Percentiles rank a stretch among this genome's conserved stretches.
Evolutionary conservation across 2,113 vertebrate genomes (phyloP).

Genomic region (Bufo gargarizans): DNA sequence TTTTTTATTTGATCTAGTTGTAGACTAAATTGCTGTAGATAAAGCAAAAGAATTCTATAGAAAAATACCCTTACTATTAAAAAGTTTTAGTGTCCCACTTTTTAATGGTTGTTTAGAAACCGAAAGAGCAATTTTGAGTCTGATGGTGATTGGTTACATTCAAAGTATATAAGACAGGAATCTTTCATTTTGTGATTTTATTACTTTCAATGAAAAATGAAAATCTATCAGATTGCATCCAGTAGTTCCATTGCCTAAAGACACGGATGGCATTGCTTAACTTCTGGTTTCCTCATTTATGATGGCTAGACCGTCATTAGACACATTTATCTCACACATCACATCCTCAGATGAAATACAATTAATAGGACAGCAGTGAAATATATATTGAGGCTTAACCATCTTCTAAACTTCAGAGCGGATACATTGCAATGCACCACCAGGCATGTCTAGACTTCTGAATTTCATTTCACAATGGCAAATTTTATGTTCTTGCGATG

Average conservation of each 20-base stretch:
- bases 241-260: slow-evolving; percentile 27
- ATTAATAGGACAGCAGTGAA: slow-evolving; percentile 52
- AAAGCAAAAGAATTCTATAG: not conserved
- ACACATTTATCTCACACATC: slow-evolving; percentile 42
- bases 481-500: slow-evolving; percentile 52
- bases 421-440: slow-evolving; percentile 44
- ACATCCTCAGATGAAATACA: slow-evolving; percentile 53
- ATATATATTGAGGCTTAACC: slow-evolving; percentile 51
- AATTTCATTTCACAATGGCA: slow-evolving; percentile 57
- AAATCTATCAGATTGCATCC: slow-evolving; percentile 44
- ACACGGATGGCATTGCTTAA: slow-evolving; percentile 30
- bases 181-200: slow-evolving; percentile 45
- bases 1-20: no score
- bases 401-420: slow-evolving; percentile 40
- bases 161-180: slow-evolving; percentile 18
- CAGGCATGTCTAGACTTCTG: slow-evolving; percentile 54
- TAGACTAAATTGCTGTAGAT: no score
- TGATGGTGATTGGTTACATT: slow-evolving; percentile 44
- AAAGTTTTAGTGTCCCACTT: not conserved
- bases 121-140: slow-evolving; percentile 1
- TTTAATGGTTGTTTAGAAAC: slow-evolving; percentile 12
- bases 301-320: slow-evolving; percentile 42
- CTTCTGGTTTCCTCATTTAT: slow-evolving; percentile 47
- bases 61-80: not conserved
- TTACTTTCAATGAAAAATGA: slow-evolving; percentile 49